phyloP scores from a whole-genome alignment of 2,888 invertebrate genomes.

The Folsomia candida region DNA sequence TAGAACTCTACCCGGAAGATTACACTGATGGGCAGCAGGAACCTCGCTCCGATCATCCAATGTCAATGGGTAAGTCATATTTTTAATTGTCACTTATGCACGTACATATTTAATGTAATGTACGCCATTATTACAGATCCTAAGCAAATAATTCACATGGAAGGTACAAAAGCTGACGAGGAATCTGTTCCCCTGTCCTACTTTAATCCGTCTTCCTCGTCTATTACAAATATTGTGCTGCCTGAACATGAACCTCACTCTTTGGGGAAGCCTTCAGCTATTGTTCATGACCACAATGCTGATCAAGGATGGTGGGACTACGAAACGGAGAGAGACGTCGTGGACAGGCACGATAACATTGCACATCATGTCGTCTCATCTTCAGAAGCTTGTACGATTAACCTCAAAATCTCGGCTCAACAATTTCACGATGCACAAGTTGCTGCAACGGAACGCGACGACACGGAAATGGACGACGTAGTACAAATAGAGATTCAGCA shows the following conservation, averaged over 20 bases:
- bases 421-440: not conserved
- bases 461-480: not conserved
- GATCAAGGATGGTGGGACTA: constrained; percentile 20
- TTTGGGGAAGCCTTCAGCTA: not conserved
- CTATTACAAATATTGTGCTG: not conserved
- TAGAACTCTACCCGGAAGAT: constrained; percentile 39
- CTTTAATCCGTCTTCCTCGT: not conserved
- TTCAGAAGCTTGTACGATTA: constrained; percentile 8
- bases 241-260: not conserved
- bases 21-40: not conserved
- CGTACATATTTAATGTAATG: too few relatives aligned
- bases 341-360: not conserved
- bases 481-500: not conserved
- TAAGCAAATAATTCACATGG: not conserved
- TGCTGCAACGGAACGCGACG: not conserved
- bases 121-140: not conserved
- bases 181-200: not conserved
- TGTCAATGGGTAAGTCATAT: not conserved
- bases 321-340: constrained; percentile 4
- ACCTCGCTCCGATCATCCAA: not conserved
- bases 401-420: constrained; percentile 13
- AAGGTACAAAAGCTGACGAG: not conserved
- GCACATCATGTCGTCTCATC: not conserved
- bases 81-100: too few relatives aligned
- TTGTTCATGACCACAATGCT: not conserved